These are phyloP conservation scores for Emydocephalus ijimae DNA, from an alignment of 2,113 vertebrate genomes.

Conservation along the genomic window DNA sequence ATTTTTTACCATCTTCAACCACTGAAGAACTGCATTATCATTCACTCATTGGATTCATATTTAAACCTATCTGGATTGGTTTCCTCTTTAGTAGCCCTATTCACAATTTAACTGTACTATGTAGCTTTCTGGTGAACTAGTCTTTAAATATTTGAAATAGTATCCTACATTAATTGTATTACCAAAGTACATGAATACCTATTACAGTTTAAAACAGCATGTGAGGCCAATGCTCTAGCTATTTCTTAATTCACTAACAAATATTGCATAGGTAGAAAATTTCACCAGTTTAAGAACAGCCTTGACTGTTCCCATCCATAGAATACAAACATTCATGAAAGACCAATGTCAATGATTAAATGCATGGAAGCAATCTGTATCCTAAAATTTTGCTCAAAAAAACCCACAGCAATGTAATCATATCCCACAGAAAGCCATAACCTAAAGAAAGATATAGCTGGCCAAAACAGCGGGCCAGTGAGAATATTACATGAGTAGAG, in stretches of 20 bases:
- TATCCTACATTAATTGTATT: neutral
- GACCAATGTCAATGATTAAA: conserved; percentile 15
- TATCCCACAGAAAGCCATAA: neutral
- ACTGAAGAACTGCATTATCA: neutral
- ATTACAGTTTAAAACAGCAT: neutral
- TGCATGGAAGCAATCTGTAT: neutral
- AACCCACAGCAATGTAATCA: neutral
- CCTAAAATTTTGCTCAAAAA: neutral
- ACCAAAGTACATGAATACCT: neutral
- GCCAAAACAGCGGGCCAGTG: neutral
- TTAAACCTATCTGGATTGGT: neutral
- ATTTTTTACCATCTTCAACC: neutral
- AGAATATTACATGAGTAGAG: neutral
- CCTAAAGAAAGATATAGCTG: neutral
- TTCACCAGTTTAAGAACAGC: neutral
- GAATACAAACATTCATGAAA: neutral
- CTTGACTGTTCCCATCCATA: conserved; percentile 3
- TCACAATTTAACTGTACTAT: neutral
- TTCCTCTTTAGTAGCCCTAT: neutral
- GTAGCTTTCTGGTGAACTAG: neutral
- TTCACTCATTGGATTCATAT: neutral
- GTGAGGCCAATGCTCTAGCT: neutral
- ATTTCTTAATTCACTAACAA: neutral
- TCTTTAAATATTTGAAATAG: neutral
- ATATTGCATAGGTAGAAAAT: neutral